These are phyloP conservation scores for Smithornis capensis DNA, from an alignment of 2,113 vertebrate genomes.

Conservation along the genomic window DNA sequence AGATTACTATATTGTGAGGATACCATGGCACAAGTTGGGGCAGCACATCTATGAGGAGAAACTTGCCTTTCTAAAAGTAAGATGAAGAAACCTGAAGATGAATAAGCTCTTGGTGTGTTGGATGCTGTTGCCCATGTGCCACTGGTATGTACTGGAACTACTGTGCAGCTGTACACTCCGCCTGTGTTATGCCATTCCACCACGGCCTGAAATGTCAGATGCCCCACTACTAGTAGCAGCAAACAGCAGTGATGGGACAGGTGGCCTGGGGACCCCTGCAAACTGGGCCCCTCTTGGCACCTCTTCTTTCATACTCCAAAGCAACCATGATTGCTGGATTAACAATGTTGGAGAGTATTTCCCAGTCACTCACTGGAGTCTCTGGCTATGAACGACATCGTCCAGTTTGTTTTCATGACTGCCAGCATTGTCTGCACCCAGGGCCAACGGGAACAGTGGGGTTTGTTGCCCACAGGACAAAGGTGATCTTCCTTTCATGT, in stretches of 20 bases:
- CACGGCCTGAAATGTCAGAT: not conserved
- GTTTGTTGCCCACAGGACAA: not conserved
- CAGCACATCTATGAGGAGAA: not conserved
- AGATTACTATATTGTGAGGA: fast-evolving
- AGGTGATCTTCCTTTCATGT: not conserved
- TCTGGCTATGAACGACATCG: not conserved
- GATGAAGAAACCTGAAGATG: not conserved
- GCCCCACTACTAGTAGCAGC: not conserved
- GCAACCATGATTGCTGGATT: fast-evolving
- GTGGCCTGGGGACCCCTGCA: not conserved
- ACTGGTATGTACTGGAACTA: fast-evolving
- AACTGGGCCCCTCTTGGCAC: fast-evolving
- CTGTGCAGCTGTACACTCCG: not conserved
- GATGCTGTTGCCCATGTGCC: not conserved
- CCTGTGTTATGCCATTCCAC: fast-evolving
- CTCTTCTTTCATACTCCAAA: fast-evolving
- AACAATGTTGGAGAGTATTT: fast-evolving
- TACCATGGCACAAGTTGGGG: fast-evolving
- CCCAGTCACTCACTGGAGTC: not conserved
- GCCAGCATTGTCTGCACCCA: not conserved
- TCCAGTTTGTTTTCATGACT: not conserved
- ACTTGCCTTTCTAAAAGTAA: not conserved
- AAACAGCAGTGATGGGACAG: fast-evolving
- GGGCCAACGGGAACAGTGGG: no score
- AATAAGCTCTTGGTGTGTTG: not conserved